These are phyloP conservation scores for Oostethus manadensis DNA, from an alignment of 2,113 vertebrate species.

Conservation along the genomic window DNA sequence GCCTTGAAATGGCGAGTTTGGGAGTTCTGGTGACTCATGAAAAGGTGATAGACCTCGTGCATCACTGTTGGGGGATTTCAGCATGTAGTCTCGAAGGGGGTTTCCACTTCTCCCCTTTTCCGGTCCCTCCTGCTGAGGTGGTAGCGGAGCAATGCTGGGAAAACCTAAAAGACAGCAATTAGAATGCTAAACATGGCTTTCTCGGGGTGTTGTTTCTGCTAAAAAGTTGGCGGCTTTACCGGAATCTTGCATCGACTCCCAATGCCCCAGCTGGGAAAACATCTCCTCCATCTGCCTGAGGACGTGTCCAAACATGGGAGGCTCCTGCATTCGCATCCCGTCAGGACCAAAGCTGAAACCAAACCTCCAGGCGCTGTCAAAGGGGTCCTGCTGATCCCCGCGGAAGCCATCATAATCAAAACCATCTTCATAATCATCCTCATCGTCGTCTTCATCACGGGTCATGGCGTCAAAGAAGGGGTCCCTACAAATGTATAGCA, in stretches of 20 bases:
- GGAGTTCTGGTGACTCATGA: constrained; percentile 23
- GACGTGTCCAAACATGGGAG: constrained; percentile 63
- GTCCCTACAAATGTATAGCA: constrained; percentile 53
- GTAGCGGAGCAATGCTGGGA: constrained; percentile 47
- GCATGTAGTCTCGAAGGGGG: constrained; percentile 70
- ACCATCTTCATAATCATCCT: constrained; percentile 45
- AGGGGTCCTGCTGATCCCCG: constrained; percentile 46
- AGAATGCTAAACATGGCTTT: background rate
- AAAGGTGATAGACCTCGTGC: constrained; percentile 11
- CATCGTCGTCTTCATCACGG: constrained; percentile 66
- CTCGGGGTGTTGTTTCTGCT: background rate
- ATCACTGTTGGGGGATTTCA: constrained; percentile 51
- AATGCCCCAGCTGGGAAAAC: constrained; percentile 58
- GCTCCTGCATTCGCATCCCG: constrained; percentile 64
- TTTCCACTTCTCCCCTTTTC: constrained; percentile 35
- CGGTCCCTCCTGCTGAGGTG: constrained; percentile 30
- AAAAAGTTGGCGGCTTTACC: constrained; percentile 3
- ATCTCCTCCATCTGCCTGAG: constrained; percentile 74
- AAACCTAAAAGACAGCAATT: constrained; percentile 34
- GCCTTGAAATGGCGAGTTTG: constrained; percentile 34
- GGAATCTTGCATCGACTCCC: constrained; percentile 35
- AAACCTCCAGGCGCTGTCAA: constrained; percentile 66
- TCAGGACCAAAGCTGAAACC: constrained; percentile 67
- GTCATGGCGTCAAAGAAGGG: constrained; percentile 72
- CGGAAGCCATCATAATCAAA: constrained; percentile 36